Percentiles rank a stretch among this genome's conserved stretches.
phyloP scores from a whole-genome alignment of 2,888 invertebrate genomes.

The Xylota sylvarum region DNA sequence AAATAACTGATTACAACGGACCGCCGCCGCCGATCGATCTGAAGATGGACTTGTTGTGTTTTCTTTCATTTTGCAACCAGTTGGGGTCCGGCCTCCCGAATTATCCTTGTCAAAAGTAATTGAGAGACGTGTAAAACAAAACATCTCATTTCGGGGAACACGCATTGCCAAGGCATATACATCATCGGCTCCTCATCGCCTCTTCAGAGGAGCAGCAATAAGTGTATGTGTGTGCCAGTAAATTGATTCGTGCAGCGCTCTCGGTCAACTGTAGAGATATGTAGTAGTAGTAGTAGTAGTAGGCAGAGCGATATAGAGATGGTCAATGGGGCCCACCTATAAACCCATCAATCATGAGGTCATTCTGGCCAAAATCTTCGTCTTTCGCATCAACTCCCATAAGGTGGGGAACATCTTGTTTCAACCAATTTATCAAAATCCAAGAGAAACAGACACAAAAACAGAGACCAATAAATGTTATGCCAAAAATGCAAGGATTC shows the following conservation, averaged over 20 bases:
- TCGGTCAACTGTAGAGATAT: neutral
- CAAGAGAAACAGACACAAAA: constrained; percentile 16
- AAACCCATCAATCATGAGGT: constrained; percentile 69
- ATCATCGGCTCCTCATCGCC: constrained; percentile 51
- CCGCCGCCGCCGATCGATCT: constrained; percentile 13
- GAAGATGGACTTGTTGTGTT: neutral
- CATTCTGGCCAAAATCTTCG: constrained; percentile 64
- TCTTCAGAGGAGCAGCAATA: neutral
- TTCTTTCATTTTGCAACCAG: constrained; percentile 1
- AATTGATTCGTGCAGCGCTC: constrained; percentile 36
- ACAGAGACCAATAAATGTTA: constrained; percentile 20
- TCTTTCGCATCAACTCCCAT: constrained; percentile 34
- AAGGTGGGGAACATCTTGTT: constrained; percentile 54
- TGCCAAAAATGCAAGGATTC: constrained; percentile 44
- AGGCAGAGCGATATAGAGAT: constrained; percentile 4
- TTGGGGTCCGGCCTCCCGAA: constrained; percentile 67
- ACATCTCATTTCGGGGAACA: constrained; percentile 74
- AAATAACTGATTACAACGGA: constrained; percentile 50
- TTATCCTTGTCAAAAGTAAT: constrained; percentile 76
- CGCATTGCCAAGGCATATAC: constrained; percentile 44
- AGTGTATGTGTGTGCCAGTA: constrained; percentile 7
- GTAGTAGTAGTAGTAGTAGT: neutral
- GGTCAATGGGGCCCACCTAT: constrained; percentile 54
- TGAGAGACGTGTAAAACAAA: constrained; percentile 73
- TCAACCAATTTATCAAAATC: constrained; percentile 61